Percentiles rank a stretch among this genome's conserved stretches.
phyloP scores from a whole-genome alignment of 2,888 invertebrate genomes.

The Ornithoptera priamus region DNA sequence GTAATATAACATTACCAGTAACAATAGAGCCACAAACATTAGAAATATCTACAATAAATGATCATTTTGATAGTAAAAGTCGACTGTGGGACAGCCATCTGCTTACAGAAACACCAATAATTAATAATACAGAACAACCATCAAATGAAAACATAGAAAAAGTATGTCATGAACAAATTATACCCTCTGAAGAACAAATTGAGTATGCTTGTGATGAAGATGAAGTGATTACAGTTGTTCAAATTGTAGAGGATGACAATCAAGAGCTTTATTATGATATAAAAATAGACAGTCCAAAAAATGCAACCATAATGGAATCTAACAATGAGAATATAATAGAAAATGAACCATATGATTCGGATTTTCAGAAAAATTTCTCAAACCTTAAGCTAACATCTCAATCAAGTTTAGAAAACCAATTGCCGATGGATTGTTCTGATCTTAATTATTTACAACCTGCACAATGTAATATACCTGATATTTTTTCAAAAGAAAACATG shows the following conservation, averaged over 20 bases:
- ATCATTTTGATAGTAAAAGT: conserved; percentile 27
- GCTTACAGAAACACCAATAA: neutral
- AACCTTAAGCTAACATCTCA: conserved; percentile 55
- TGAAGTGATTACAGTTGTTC: conserved; percentile 74
- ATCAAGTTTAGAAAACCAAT: conserved; percentile 40
- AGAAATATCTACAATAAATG: conserved; percentile 24
- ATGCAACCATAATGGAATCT: conserved; percentile 34
- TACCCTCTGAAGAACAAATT: conserved; percentile 54
- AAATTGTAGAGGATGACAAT: conserved; percentile 75
- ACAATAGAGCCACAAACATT: neutral
- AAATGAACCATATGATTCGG: conserved; percentile 46
- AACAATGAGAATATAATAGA: conserved; percentile 37
- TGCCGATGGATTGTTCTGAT: conserved; percentile 56
- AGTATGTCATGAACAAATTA: conserved; percentile 42
- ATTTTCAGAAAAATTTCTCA: conserved; percentile 68
- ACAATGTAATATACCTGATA: conserved; percentile 55
- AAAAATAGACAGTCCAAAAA: conserved; percentile 62
- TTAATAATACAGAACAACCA: conserved; percentile 2
- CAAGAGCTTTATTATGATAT: conserved; percentile 67
- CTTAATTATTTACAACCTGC: conserved; percentile 45
- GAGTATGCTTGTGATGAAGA: conserved; percentile 67
- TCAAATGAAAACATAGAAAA: conserved; percentile 20
- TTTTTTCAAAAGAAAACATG: conserved; percentile 50
- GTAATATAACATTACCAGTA: conserved; percentile 2
- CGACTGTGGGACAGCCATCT: conserved; percentile 2